Conservation (phyloP, 2,113 vertebrate species). For the Struthio camelus region DNA sequence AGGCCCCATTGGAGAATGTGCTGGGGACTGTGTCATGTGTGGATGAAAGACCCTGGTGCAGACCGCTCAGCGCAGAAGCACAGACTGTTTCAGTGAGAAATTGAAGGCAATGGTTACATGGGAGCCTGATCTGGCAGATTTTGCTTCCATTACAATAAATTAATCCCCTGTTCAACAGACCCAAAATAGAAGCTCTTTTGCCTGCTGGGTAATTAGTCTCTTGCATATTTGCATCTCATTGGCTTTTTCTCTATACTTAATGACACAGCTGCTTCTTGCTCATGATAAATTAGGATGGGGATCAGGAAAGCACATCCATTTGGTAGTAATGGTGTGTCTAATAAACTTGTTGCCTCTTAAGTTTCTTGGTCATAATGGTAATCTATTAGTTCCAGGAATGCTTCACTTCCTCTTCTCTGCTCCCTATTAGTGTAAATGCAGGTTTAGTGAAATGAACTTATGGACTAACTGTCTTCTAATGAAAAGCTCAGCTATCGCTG, state of each 20-base stretch:
- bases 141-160: constrained; percentile 11
- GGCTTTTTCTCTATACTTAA: not conserved
- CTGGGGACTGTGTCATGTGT: fast-evolving
- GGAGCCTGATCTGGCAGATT: not conserved
- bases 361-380: not conserved
- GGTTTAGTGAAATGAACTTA: not conserved
- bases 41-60: not conserved
- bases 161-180: constrained; percentile 26
- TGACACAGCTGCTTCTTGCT: constrained; percentile 9
- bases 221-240: constrained; percentile 43
- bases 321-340: not conserved
- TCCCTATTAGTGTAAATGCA: not conserved
- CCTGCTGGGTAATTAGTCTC: constrained; percentile 12
- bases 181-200: constrained; percentile 33
- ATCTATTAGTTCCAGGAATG: constrained; percentile 28
- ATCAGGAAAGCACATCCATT: not conserved
- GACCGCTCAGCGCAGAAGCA: not conserved
- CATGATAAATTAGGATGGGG: not conserved
- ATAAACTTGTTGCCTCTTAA: not conserved
- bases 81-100: not conserved
- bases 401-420: not conserved
- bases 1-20: not conserved
- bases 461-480: not conserved
- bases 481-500: not conserved
- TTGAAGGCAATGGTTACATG: not conserved